phyloP scores from a whole-genome alignment of 2,113 vertebrate species.

The Sturnus vulgaris region DNA sequence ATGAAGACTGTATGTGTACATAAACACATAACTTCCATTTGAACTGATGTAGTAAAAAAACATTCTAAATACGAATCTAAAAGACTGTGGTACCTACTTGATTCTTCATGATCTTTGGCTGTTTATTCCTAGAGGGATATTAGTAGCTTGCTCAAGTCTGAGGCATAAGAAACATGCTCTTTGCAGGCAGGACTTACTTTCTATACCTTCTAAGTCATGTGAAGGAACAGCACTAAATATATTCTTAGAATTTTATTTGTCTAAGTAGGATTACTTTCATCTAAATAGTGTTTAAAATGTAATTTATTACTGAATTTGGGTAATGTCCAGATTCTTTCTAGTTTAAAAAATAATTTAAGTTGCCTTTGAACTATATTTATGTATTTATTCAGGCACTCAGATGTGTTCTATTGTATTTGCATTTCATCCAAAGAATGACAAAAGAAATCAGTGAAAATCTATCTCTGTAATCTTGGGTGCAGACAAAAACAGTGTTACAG shows the following conservation, averaged over 20 bases:
- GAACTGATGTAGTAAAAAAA: neutral
- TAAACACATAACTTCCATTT: neutral
- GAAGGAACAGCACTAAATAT: neutral
- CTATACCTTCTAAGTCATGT: neutral
- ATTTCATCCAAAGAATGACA: neutral
- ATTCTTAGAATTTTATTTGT: neutral
- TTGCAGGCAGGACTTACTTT: neutral
- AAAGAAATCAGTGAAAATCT: neutral
- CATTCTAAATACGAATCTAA: neutral
- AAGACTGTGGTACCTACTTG: neutral
- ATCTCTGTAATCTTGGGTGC: neutral
- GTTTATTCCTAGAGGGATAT: neutral
- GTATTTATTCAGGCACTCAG: neutral
- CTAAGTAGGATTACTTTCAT: neutral
- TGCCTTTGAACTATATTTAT: neutral
- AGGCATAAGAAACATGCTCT: neutral
- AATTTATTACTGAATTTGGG: neutral
- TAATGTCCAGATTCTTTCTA: neutral
- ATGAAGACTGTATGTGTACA: neutral
- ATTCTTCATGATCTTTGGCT: neutral
- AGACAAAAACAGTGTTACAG: neutral
- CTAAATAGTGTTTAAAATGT: neutral
- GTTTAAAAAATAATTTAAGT: neutral
- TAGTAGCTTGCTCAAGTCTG: neutral
- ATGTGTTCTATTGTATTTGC: neutral